These are phyloP conservation scores for Autographa pulchrina DNA, from an alignment of 2,888 invertebrate species.

Conservation along the genomic window DNA sequence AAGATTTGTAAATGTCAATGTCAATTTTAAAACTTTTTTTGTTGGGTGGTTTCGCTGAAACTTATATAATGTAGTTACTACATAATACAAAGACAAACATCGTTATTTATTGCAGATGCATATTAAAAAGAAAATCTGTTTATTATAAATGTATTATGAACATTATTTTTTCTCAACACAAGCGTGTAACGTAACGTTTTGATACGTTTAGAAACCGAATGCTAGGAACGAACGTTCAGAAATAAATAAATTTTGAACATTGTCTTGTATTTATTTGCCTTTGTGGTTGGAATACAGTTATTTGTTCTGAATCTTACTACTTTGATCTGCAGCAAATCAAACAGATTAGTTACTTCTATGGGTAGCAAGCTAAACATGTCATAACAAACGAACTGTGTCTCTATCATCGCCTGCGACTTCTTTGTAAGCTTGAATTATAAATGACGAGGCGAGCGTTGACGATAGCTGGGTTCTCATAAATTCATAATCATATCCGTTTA, in stretches of 20 bases:
- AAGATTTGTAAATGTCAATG: not conserved
- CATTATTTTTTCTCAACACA: not conserved
- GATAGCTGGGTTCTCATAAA: slow-evolving; percentile 53
- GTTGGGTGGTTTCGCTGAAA: too few species aligned
- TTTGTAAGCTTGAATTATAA: slow-evolving; percentile 49
- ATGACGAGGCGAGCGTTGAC: slow-evolving; percentile 39
- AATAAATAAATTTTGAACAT: not conserved
- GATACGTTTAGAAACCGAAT: not conserved
- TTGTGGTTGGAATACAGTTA: not conserved
- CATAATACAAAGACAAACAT: too few species aligned
- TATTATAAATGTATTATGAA: not conserved
- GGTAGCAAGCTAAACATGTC: slow-evolving; percentile 7
- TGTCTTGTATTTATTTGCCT: not conserved
- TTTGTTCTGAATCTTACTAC: slow-evolving; percentile 3
- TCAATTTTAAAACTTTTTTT: too few species aligned
- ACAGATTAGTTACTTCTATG: not conserved
- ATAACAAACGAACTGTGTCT: slow-evolving; percentile 10
- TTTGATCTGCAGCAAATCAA: slow-evolving; percentile 21
- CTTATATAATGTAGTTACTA: too few species aligned
- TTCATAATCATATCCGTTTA: slow-evolving; percentile 62
- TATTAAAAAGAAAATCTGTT: too few species aligned
- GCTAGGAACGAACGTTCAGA: not conserved
- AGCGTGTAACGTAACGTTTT: not conserved
- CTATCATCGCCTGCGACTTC: slow-evolving; percentile 33
- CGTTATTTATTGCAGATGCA: too few species aligned